Evolutionary conservation across 2,888 invertebrate species (phyloP).

Genomic region (Drosophila fungiperda): DNA sequence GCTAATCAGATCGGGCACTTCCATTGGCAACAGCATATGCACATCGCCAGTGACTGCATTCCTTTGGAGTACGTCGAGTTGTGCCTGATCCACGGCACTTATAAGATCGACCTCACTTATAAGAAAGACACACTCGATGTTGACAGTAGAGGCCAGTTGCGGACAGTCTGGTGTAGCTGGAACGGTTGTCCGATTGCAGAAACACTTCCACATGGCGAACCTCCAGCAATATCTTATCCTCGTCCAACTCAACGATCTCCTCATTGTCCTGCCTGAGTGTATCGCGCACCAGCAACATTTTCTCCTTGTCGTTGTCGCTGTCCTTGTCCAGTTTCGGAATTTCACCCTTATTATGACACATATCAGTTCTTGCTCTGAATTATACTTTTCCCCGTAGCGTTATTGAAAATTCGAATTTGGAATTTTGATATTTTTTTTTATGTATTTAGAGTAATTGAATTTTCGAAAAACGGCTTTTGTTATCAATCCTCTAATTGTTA

Average conservation of each 20-base stretch:
- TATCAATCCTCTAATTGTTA: slow-evolving; percentile 1
- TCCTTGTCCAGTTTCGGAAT: neutral
- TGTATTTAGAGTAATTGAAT: neutral
- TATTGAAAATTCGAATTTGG: neutral
- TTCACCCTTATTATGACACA: neutral
- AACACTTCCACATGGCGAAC: slow-evolving; percentile 34
- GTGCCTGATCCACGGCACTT: neutral
- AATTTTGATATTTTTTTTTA: neutral
- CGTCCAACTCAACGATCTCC: slow-evolving; percentile 5
- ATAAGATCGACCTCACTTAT: slow-evolving; percentile 27
- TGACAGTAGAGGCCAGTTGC: slow-evolving; percentile 15
- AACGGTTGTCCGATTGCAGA: slow-evolving; percentile 19
- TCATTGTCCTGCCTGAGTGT: neutral
- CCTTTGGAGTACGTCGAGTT: slow-evolving; percentile 23
- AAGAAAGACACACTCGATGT: neutral
- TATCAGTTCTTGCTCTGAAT: neutral
- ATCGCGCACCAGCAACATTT: slow-evolving; percentile 4
- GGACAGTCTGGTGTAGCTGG: slow-evolving; percentile 34
- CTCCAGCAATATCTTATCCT: slow-evolving; percentile 21
- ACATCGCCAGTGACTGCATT: slow-evolving; percentile 48
- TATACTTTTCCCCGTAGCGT: neutral
- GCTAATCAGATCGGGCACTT: slow-evolving; percentile 11
- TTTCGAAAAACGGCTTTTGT: neutral
- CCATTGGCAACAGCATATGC: slow-evolving; percentile 53
- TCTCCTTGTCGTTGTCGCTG: neutral